These are phyloP conservation scores for Idaea dimidiata DNA, from an alignment of 2,888 invertebrate genomes.

Conservation along the genomic window DNA sequence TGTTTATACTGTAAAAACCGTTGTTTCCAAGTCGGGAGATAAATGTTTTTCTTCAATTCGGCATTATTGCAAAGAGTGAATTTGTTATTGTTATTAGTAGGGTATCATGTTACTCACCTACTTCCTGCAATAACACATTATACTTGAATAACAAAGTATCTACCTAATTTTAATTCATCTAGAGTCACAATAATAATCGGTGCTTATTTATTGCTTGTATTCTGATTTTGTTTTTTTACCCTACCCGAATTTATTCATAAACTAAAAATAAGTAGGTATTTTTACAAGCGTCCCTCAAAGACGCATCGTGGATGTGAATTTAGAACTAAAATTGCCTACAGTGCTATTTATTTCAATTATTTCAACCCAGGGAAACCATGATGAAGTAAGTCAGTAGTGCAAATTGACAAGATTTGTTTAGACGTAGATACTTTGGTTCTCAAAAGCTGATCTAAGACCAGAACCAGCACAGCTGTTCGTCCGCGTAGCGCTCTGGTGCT, in stretches of 20 bases:
- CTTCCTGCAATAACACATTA: neutral
- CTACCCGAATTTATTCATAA: slow-evolving; percentile 3
- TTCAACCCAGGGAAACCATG: no score
- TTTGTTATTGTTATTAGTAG: slow-evolving; percentile 12
- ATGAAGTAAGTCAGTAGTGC: no score
- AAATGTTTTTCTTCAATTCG: slow-evolving; percentile 55
- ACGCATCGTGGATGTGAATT: neutral
- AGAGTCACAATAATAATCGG: neutral
- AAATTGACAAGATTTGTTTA: no score
- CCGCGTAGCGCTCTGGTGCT: no score
- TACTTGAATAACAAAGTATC: no score
- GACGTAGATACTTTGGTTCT: no score
- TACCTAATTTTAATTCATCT: no score
- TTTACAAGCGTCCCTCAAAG: neutral
- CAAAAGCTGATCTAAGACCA: no score
- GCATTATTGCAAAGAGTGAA: slow-evolving; percentile 36
- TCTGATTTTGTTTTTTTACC: neutral
- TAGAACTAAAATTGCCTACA: no score
- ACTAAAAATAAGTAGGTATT: neutral
- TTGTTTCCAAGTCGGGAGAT: slow-evolving; percentile 16
- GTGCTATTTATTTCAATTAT: no score
- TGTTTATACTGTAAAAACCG: neutral
- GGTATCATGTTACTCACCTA: neutral
- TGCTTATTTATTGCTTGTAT: neutral
- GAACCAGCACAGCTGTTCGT: no score